These are phyloP conservation scores for Drosophila suboccidentalis DNA, from an alignment of 2,888 invertebrate genomes.

Conservation along the genomic window DNA sequence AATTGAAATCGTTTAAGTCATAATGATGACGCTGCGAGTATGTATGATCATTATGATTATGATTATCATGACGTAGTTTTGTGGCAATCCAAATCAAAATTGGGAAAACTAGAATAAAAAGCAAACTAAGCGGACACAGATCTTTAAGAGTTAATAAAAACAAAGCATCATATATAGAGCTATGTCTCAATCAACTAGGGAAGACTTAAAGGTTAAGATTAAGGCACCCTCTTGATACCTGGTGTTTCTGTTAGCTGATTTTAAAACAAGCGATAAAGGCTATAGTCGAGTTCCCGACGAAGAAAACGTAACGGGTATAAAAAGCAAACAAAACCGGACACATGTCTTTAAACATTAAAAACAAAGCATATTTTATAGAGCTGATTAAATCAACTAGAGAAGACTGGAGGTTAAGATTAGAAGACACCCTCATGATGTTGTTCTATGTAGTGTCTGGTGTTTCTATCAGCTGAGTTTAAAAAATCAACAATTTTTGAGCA, in stretches of 20 bases:
- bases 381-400: neutral
- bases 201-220: slow-evolving; percentile 28
- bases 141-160: slow-evolving; percentile 43
- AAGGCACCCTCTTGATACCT: slow-evolving; percentile 17
- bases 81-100: slow-evolving; percentile 46
- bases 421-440: slow-evolving; percentile 17
- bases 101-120: slow-evolving; percentile 35
- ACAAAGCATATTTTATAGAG: neutral
- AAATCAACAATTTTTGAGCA: neutral
- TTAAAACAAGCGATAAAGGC: too few species aligned
- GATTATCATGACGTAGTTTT: slow-evolving; percentile 32
- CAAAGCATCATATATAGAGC: neutral
- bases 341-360: slow-evolving; percentile 45
- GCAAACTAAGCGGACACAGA: slow-evolving; percentile 49
- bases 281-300: too few species aligned
- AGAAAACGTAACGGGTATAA: too few species aligned
- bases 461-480: neutral
- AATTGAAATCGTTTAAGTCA: slow-evolving; percentile 71
- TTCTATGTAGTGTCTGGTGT: neutral
- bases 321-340: slow-evolving; percentile 49
- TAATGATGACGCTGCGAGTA: slow-evolving; percentile 28
- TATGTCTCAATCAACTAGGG: neutral
- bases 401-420: slow-evolving; percentile 34
- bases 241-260: neutral
- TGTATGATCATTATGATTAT: slow-evolving; percentile 14